phyloP scores from a whole-genome alignment of 2,888 invertebrate genomes.

The Brachypterus glaber region DNA sequence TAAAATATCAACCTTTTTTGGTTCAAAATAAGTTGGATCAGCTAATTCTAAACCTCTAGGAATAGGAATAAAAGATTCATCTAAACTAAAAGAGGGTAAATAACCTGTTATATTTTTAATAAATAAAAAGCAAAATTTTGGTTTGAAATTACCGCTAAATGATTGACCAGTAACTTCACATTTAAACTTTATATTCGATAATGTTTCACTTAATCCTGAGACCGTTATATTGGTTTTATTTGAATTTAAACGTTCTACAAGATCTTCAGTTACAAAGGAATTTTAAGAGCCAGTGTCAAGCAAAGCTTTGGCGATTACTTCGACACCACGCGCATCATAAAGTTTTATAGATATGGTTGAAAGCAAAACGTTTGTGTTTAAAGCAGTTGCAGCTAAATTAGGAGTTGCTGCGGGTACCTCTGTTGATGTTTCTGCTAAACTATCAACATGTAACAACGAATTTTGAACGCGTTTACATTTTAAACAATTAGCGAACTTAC shows the following conservation, averaged over 20 bases:
- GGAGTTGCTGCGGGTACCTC: too few species aligned
- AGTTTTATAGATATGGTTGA: not conserved
- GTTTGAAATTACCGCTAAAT: too few species aligned
- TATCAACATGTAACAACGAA: not conserved
- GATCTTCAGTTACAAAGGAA: not conserved
- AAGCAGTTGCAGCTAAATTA: too few species aligned
- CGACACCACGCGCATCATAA: not conserved
- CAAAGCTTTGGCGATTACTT: not conserved
- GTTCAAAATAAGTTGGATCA: too few species aligned
- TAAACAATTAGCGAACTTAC: not conserved
- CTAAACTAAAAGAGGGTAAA: not conserved
- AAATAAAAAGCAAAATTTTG: not conserved
- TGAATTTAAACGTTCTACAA: too few species aligned
- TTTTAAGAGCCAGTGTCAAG: not conserved
- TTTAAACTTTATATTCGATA: not conserved
- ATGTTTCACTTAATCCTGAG: constrained; percentile 1
- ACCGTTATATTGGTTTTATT: not conserved
- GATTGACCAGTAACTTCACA: too few species aligned
- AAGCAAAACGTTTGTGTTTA: not conserved
- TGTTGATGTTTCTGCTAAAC: not conserved
- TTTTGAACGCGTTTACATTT: not conserved
- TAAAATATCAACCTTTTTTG: too few species aligned
- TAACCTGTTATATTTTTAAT: not conserved
- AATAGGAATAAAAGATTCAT: too few species aligned
- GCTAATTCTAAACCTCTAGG: too few species aligned